These are phyloP conservation scores for Danio albolineatus DNA, from an alignment of 2,797 vertebrate species.

Conservation along the genomic window DNA sequence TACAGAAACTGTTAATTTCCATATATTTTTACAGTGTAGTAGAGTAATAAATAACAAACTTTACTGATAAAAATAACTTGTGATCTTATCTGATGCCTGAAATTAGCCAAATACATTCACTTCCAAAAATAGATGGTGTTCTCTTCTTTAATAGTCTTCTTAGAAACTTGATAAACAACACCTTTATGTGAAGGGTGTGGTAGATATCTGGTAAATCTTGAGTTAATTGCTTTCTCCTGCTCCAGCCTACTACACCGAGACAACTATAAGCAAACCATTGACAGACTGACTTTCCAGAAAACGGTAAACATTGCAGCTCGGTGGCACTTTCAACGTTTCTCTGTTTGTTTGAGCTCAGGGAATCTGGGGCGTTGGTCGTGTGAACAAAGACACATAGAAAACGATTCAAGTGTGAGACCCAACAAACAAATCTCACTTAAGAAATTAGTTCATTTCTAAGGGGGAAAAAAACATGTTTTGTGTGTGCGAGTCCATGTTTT, in stretches of 20 bases:
- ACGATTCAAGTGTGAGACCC: not conserved
- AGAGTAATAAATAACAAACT: too few relatives aligned
- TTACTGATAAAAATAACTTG: too few relatives aligned
- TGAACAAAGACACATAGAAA: conserved; percentile 1
- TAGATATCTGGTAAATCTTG: not conserved
- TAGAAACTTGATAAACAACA: not conserved
- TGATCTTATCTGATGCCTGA: too few relatives aligned
- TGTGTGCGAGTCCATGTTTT: too few relatives aligned
- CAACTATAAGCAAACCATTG: conserved; percentile 7
- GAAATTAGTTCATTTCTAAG: not conserved
- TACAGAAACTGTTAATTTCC: too few relatives aligned
- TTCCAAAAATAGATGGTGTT: not conserved
- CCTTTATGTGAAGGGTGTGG: not conserved
- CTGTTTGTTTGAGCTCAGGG: not conserved
- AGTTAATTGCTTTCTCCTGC: not conserved
- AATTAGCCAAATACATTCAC: too few relatives aligned
- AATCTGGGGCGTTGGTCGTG: not conserved
- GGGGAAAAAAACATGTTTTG: not conserved
- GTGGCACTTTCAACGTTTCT: conserved; percentile 3
- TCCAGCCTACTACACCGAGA: too few relatives aligned
- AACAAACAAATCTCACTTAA: not conserved
- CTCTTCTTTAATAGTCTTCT: not conserved
- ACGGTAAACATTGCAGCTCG: conserved; percentile 16
- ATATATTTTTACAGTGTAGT: too few relatives aligned
- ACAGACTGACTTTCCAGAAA: not conserved